Evolutionary conservation across 2,113 vertebrate species (phyloP).

Genomic region (Nannobrachium achirus): DNA sequence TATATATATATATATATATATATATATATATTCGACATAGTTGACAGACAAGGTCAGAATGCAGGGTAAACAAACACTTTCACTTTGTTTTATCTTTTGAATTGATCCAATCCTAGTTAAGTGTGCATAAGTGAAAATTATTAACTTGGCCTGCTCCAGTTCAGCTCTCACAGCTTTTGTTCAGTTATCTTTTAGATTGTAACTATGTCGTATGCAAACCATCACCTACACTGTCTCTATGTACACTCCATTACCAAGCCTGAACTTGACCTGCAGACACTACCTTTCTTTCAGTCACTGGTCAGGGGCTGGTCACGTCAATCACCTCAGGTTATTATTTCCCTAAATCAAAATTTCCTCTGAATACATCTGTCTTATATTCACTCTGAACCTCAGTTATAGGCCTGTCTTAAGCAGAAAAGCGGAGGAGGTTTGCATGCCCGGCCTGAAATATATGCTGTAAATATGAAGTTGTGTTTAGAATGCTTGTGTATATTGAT

Average conservation of each 20-base stretch:
- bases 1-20: too few relatives aligned
- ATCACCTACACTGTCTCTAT: background rate
- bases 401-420: too few relatives aligned
- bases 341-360: background rate
- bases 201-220: background rate
- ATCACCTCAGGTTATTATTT: background rate
- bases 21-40: too few relatives aligned
- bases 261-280: background rate
- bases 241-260: background rate
- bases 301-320: background rate
- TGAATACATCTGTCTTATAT: too few relatives aligned
- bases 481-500: background rate
- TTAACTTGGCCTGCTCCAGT: background rate
- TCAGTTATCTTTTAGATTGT: background rate
- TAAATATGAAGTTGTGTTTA: conserved; percentile 1
- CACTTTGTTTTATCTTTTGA: background rate
- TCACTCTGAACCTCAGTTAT: too few relatives aligned
- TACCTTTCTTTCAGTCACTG: background rate
- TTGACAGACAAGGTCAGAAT: background rate
- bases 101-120: background rate
- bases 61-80: background rate
- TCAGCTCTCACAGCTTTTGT: background rate
- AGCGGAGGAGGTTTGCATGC: too few relatives aligned
- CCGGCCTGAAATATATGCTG: too few relatives aligned
- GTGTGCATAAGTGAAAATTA: background rate